A percentile compares a stretch with the other conserved stretches of the same genome.
phyloP scores from a whole-genome alignment of 2,113 vertebrate genomes.

The Alethe diademata region DNA sequence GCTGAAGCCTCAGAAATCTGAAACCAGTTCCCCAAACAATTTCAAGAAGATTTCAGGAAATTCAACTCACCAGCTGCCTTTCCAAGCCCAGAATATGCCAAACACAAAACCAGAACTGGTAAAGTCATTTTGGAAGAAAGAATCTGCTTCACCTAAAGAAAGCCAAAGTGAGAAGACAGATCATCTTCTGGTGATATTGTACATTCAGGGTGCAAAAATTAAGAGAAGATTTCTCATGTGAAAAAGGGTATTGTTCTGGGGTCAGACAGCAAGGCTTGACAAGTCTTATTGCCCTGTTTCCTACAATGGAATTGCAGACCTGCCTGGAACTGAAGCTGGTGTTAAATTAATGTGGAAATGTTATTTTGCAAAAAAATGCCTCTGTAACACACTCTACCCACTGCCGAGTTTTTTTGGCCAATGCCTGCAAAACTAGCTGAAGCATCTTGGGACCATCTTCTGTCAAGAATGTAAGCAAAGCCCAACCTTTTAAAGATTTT shows the following conservation, averaged over 20 bases:
- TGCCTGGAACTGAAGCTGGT: neutral
- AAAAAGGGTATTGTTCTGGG: neutral
- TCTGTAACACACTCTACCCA: neutral
- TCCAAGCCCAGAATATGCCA: neutral
- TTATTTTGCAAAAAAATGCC: neutral
- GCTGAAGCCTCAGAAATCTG: neutral
- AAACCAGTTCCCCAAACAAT: neutral
- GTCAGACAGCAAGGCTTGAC: neutral
- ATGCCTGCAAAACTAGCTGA: neutral
- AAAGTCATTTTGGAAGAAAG: neutral
- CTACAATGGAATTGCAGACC: neutral
- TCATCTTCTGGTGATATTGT: neutral
- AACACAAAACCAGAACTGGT: neutral
- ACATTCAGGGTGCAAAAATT: fast-evolving
- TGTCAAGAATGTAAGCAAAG: neutral
- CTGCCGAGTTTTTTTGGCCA: neutral
- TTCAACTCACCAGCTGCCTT: conserved; percentile 12
- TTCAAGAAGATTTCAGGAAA: neutral
- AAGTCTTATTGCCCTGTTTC: neutral
- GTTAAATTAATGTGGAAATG: neutral
- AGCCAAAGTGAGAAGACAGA: neutral
- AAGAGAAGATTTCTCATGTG: neutral
- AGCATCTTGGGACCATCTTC: neutral
- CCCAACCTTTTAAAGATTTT: neutral
- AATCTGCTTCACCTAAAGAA: neutral